Conservation (phyloP, 1,140 invertebrate species). For the Nylanderia fulva region DNA sequence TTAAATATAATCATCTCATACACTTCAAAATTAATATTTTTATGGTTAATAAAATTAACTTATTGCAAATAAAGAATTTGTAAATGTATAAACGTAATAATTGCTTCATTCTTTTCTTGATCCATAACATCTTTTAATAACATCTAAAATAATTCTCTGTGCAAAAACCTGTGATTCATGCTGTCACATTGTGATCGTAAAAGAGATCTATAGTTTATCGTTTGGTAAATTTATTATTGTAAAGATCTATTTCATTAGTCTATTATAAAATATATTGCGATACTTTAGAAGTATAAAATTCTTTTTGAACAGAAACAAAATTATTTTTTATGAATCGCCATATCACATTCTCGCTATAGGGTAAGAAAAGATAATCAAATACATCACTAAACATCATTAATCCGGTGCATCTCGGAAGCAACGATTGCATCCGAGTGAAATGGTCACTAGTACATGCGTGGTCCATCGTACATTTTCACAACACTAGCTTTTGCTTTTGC, state of each 20-base stretch:
- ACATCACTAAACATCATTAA: constrained; percentile 8
- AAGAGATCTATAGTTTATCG: neutral
- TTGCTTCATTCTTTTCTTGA: neutral
- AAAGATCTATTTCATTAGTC: neutral
- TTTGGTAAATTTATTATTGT: neutral
- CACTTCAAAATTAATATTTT: neutral
- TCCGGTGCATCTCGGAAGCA: neutral
- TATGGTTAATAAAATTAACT: neutral
- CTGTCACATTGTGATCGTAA: neutral
- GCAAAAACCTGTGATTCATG: neutral
- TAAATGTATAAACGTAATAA: neutral
- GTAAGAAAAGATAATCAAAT: constrained; percentile 1
- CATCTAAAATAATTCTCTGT: neutral
- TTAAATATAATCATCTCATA: neutral
- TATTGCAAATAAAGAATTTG: neutral
- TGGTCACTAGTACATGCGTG: neutral
- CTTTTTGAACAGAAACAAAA: neutral
- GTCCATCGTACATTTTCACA: neutral
- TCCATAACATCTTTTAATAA: neutral
- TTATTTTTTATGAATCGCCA: neutral
- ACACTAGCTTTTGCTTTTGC: neutral
- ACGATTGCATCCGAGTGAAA: neutral
- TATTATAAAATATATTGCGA: neutral
- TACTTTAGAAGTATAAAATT: neutral
- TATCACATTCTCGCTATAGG: neutral